Evolutionary conservation across 2,888 invertebrate genomes (phyloP), one percentile per base, ranked within the genome.

Genomic region (Amorpha juglandis): DNA sequence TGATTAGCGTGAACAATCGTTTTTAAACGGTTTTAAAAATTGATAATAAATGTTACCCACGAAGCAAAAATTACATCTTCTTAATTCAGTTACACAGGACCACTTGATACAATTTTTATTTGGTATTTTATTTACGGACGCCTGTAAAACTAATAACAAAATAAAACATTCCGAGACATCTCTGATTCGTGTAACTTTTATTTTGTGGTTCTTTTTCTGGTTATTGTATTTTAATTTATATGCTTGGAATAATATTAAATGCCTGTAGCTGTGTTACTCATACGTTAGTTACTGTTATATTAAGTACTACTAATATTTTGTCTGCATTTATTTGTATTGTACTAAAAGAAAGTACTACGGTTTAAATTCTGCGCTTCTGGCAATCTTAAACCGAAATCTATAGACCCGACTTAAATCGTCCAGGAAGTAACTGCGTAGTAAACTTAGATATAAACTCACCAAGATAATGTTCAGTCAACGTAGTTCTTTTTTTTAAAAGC

Each of bases 181-280:
- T 16, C 19, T 19, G 16, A 11, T 55, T 55, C 9, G 11, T 42
- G 38, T 58, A 58, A 42, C 58, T 42, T 42, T 58, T 42, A 38
- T 58, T 42, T 42, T 58, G 42, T 42, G 58, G 58, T 38, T 42
- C 4, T 19, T 38, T 42, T 42, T 2, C 12, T 33, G 19, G 38
- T 6, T 58, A 42, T 58, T 0, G 42, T 58, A 38, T 58, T 58
- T 55, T 42, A 42, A 42, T 42, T 58, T 58, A 19, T 42, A 16
- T 58, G 58, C 58, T 42, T 58, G 58, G 42, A 58, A 58, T 58
- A 58, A 19, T 58, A 58, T 58, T 42, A 42, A 38, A 58, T 58
- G 42, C 42, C 27, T 55, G 35, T 19, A 58, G 42, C 58, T 42
- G 42, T 63, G 33, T 48, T 63, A 63, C 33, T 63, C 33, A 48